Conservation (phyloP, 2,888 invertebrate genomes). For the Eupithecia centaureata region DNA sequence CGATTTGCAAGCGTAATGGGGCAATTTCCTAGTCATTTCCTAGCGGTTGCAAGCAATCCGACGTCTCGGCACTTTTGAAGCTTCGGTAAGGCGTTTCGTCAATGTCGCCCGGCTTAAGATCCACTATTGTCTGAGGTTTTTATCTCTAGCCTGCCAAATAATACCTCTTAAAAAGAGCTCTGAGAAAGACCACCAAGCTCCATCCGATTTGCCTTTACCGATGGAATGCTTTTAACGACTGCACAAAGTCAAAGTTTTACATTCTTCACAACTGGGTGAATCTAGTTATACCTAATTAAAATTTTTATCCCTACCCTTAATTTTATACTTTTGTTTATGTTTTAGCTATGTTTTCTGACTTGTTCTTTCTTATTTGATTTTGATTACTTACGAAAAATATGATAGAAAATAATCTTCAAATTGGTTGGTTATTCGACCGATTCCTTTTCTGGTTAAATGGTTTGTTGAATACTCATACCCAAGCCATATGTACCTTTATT, state of each 20-base stretch:
- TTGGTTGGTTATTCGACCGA: neutral
- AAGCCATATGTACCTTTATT: neutral
- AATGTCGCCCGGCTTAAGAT: conserved; percentile 47
- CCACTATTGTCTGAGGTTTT: conserved; percentile 7
- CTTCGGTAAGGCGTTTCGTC: conserved; percentile 53
- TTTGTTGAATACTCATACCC: neutral
- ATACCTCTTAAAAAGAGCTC: neutral
- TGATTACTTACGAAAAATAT: neutral
- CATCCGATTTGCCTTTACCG: neutral
- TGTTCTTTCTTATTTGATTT: too few relatives aligned
- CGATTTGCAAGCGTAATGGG: conserved; percentile 80
- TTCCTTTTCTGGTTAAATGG: neutral
- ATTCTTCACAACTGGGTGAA: too few relatives aligned
- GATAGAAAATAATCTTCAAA: neutral
- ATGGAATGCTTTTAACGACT: neutral
- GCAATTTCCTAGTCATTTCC: conserved; percentile 82
- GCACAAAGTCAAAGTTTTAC: neutral
- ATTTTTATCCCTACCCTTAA: too few relatives aligned
- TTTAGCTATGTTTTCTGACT: too few relatives aligned
- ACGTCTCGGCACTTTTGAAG: conserved; percentile 71
- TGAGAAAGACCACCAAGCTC: neutral
- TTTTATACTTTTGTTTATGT: too few relatives aligned
- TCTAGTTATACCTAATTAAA: too few relatives aligned
- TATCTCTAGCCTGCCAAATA: neutral
- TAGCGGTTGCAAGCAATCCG: conserved; percentile 72